Base-by-base conservation (phyloP, 1,140 invertebrate genomes). In the Lutraria rhynchaena region DNA sequence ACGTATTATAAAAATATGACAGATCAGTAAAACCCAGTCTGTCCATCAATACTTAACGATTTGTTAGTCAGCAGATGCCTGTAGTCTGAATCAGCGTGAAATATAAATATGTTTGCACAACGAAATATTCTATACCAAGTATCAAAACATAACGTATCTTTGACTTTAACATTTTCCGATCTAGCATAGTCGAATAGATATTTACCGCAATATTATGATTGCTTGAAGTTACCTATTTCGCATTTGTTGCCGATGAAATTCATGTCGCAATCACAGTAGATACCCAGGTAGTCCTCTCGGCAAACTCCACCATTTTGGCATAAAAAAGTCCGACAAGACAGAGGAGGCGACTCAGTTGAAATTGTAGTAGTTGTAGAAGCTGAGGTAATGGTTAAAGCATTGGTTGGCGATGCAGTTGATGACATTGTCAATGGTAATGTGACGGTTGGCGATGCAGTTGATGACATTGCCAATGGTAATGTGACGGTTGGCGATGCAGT, bases 261-360 rank as follows among this genome's bases (percentile, higher is more conserved):
- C 22, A 49, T 22, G 3, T 27, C 29, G 33, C 67, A 70, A 22
- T 70, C 67, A 53, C 67, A 70, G 22, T 31, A 70, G 5, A 29
- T 19, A 22, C 67, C 67, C 0, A 22, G 44, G 1, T 33, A 17
- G 37, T 70, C 67, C 24, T 29, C 67, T 46, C 49, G 27, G 22
- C 67, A 70, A 2, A 24, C 19, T 13, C 67, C 67, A n/a, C 67
- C 67, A 55, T 70, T 70, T 33, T 19, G 27, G 31, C 67, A 70
- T 19, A n/a, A 11, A 7, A 53, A 35, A 15, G 22, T 53, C 11
- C 46, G 44, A 70, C 67, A 70, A 24, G 67, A 51, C 13, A 22
- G n/a, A 33, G 31, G 5, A 9, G 67, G n/a, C 7, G 46, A 46
- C 7, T 35, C 46, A 3, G 61, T 65, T 46, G 61, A 35, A 19